Evolutionary conservation across 2,113 vertebrate genomes (phyloP).

Genomic region (Prionailurus bengalensis): DNA sequence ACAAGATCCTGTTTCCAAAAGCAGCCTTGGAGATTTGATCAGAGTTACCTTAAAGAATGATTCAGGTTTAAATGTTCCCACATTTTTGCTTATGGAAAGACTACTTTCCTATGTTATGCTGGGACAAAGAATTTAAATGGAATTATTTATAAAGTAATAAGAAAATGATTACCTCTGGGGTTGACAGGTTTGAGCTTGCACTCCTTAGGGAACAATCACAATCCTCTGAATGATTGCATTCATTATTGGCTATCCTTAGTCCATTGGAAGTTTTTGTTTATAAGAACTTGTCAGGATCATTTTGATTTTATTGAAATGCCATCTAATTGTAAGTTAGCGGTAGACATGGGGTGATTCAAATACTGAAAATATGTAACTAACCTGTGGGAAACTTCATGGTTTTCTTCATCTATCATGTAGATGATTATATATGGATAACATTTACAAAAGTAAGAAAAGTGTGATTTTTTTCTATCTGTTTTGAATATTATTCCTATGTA

Average conservation of each 20-base stretch:
- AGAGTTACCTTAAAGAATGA: constrained; percentile 77
- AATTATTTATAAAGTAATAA: constrained; percentile 83
- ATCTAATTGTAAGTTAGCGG: neutral
- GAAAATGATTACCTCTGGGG: constrained; percentile 75
- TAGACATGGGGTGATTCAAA: constrained; percentile 56
- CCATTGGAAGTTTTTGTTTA: constrained; percentile 63
- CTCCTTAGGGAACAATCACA: constrained; percentile 84
- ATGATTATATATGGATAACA: constrained; percentile 55
- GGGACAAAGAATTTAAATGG: constrained; percentile 83
- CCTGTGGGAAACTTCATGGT: neutral
- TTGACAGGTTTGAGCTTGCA: constrained; percentile 84
- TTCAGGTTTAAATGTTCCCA: constrained; percentile 84
- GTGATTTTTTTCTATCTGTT: neutral
- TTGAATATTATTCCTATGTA: constrained; percentile 59
- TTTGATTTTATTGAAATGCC: constrained; percentile 66
- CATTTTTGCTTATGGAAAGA: constrained; percentile 89
- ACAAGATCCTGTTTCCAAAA: constrained; percentile 81
- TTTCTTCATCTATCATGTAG: constrained; percentile 53
- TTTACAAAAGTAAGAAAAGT: constrained; percentile 48
- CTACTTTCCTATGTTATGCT: constrained; percentile 86
- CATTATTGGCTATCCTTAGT: constrained; percentile 62
- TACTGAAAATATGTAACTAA: neutral
- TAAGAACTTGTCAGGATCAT: constrained; percentile 66
- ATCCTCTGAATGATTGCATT: constrained; percentile 6
- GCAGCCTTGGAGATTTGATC: constrained; percentile 76